Evolutionary conservation across 2,888 invertebrate species (phyloP).

Genomic region (Lithophane leautieri): DNA sequence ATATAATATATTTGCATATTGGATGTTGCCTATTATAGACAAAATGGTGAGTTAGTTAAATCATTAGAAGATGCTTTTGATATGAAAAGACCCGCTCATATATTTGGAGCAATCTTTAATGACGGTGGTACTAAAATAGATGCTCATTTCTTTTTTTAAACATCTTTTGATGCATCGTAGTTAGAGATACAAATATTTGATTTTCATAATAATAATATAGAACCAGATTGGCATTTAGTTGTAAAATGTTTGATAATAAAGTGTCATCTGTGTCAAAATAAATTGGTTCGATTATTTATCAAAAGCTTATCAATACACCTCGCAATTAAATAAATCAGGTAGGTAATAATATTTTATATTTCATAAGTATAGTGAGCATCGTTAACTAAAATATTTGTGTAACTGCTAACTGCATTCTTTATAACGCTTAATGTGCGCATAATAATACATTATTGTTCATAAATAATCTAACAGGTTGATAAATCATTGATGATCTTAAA

Average conservation of each 20-base stretch:
- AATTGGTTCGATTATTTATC: slow-evolving; percentile 38
- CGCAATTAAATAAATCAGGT: slow-evolving; percentile 37
- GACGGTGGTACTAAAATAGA: slow-evolving; percentile 30
- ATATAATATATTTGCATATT: slow-evolving; percentile 65
- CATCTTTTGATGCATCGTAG: slow-evolving; percentile 11
- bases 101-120: slow-evolving; percentile 25
- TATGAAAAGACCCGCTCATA: slow-evolving; percentile 49
- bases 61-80: slow-evolving; percentile 39
- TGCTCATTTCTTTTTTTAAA: slow-evolving; percentile 24
- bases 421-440: slow-evolving; percentile 17
- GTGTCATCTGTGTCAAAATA: slow-evolving; percentile 50
- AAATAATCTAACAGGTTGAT: slow-evolving; percentile 35
- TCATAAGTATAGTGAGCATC: slow-evolving; percentile 29
- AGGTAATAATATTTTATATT: slow-evolving; percentile 30
- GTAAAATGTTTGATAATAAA: slow-evolving; percentile 39
- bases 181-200: slow-evolving; percentile 50
- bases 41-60: slow-evolving; percentile 56
- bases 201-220: slow-evolving; percentile 30
- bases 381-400: slow-evolving; percentile 45
- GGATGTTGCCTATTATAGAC: slow-evolving; percentile 56
- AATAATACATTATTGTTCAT: slow-evolving; percentile 48
- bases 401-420: slow-evolving; percentile 40
- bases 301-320: slow-evolving; percentile 40
- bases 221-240: slow-evolving; percentile 19
- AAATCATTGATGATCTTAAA: slow-evolving; percentile 11